Percentiles rank a stretch among this genome's conserved stretches.
phyloP scores from a whole-genome alignment of 2,888 invertebrate species.

The Ophioninae sp. region DNA sequence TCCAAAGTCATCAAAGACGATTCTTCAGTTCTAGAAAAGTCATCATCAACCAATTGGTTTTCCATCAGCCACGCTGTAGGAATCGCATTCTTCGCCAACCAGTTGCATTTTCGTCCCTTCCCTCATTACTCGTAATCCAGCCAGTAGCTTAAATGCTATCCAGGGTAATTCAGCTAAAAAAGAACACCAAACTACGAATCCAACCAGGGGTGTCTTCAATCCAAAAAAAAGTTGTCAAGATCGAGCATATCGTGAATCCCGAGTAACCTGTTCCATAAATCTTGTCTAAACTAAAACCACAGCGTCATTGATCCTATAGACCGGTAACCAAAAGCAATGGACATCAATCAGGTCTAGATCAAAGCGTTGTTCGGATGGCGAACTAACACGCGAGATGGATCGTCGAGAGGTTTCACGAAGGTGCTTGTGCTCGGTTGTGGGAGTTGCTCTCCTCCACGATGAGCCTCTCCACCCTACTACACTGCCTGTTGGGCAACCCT shows the following conservation, averaged over 20 bases:
- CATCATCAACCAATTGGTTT: too few species aligned
- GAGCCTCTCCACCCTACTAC: conserved; percentile 42
- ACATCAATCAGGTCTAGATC: conserved; percentile 24
- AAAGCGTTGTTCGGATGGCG: conserved; percentile 18
- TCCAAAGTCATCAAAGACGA: background rate
- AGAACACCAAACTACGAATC: background rate
- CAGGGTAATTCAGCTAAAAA: background rate
- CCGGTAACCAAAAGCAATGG: background rate
- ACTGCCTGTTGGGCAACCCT: conserved; percentile 35
- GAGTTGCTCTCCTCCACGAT: conserved; percentile 9
- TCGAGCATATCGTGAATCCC: background rate
- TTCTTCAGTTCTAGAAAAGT: too few species aligned
- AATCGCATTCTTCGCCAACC: too few species aligned
- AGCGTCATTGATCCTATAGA: background rate
- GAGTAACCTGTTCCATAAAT: background rate
- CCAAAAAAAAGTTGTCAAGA: background rate
- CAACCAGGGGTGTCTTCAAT: too few species aligned
- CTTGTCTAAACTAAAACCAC: background rate
- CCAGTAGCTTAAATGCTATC: too few species aligned
- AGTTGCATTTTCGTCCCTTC: too few species aligned
- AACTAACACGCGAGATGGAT: background rate
- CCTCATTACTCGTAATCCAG: too few species aligned
- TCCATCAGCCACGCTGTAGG: too few species aligned
- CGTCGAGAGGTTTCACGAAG: conserved; percentile 26
- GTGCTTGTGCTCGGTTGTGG: conserved; percentile 23